Percentiles rank a stretch among this genome's conserved stretches.
phyloP scores from a whole-genome alignment of 2,797 vertebrate species.

The Chaetophractus vellerosus region DNA sequence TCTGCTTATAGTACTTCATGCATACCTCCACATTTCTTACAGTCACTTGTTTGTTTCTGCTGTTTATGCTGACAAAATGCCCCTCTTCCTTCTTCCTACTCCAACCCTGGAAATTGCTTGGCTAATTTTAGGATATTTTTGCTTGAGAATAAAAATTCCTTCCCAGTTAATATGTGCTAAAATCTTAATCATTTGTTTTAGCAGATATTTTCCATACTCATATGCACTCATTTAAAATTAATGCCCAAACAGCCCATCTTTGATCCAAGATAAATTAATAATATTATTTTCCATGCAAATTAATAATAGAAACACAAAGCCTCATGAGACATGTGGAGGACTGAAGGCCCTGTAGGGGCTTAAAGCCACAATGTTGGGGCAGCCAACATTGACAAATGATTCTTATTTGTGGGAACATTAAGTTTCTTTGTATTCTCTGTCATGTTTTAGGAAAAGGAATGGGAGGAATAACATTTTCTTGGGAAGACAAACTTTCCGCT shows the following conservation, averaged over 20 bases:
- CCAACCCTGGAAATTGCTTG: neutral
- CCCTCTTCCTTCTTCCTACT: neutral
- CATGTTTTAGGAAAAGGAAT: slow-evolving; percentile 8
- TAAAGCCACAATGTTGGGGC: neutral
- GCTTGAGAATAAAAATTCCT: neutral
- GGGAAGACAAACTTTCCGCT: neutral
- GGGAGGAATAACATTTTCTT: neutral
- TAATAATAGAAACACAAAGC: neutral
- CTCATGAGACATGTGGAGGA: neutral
- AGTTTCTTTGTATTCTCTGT: neutral
- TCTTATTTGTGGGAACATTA: neutral
- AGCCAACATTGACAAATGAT: neutral
- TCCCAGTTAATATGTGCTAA: neutral
- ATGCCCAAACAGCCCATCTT: accelerated
- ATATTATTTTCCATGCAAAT: neutral
- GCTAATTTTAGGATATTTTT: neutral
- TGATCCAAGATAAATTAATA: neutral
- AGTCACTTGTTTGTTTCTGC: neutral
- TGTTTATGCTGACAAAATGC: neutral
- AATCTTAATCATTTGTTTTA: neutral
- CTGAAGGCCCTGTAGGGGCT: neutral
- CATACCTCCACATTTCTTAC: too few relatives aligned
- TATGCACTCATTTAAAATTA: neutral
- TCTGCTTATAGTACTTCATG: neutral
- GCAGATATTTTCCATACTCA: neutral